These are phyloP conservation scores for Stichopus horrens DNA, from an alignment of 53 echinoderm and acorn worm genomes.

Conservation along the genomic window DNA sequence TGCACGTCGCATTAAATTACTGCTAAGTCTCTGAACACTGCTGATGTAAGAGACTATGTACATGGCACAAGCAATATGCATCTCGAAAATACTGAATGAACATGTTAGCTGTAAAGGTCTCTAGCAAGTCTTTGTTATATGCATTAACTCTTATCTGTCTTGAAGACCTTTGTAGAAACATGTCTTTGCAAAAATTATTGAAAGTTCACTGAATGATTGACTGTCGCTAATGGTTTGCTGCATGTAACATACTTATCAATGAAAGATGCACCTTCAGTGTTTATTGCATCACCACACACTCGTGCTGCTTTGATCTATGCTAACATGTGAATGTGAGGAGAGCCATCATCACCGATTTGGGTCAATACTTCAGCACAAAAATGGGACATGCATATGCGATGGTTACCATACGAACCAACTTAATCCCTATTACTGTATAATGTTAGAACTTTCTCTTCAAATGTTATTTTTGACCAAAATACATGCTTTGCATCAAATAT, in stretches of 20 bases:
- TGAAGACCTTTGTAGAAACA: slow-evolving; percentile 46
- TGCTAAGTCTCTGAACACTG: slow-evolving; percentile 59
- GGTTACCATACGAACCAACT: no score
- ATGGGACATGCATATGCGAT: no score
- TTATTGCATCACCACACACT: background rate
- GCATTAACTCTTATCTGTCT: slow-evolving; percentile 50
- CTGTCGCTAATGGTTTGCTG: no score
- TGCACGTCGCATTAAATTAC: slow-evolving; percentile 43
- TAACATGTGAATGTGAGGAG: slow-evolving; percentile 51
- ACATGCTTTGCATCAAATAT: no score
- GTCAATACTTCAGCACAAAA: no score
- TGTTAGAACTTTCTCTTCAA: no score
- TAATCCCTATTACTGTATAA: no score
- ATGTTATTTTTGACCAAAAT: no score
- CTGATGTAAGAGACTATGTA: slow-evolving; percentile 59
- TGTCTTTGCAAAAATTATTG: slow-evolving; percentile 20
- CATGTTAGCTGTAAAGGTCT: slow-evolving; percentile 59
- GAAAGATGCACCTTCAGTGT: slow-evolving; percentile 8
- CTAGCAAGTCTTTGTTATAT: slow-evolving; percentile 51
- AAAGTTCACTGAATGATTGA: slow-evolving; percentile 1
- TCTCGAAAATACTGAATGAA: slow-evolving; percentile 51
- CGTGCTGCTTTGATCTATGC: slow-evolving; percentile 50
- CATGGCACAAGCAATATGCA: slow-evolving; percentile 57
- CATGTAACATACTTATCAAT: slow-evolving; percentile 49
- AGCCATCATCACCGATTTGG: no score